Base-by-base conservation (phyloP, 30 jellyfish, hydroid and myxozoan genomes). In the Euphysa ruthae region DNA sequence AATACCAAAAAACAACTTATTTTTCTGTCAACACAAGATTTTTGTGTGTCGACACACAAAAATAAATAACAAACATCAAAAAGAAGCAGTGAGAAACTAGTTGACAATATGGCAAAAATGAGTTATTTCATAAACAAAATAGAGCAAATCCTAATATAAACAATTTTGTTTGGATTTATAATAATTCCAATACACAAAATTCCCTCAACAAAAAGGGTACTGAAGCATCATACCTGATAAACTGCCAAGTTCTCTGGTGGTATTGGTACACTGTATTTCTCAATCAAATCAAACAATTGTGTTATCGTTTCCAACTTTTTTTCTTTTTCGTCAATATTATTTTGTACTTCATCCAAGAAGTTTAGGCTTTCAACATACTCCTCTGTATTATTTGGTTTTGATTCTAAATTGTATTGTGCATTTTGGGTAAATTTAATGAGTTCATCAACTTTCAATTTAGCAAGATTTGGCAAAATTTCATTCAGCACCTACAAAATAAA, bases 171-270 rank as follows among this genome's bases (percentile, higher is more conserved):
- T n/a, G n/a, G n/a, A n/a, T n/a, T n/a, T n/a, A n/a, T n/a, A n/a
- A n/a, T n/a, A n/a, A n/a, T n/a, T n/a, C n/a, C n/a, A n/a, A n/a
- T n/a, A n/a, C n/a, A n/a, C n/a, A n/a, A n/a, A n/a, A n/a, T n/a
- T n/a, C n/a, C n/a, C n/a, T n/a, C 16, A 4, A 23, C 60, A 56
- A 29, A 56, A 29, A 26, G 2, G 29, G 2, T 60, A 61, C 8
- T 46, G 18, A 5, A 46, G 23, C 18, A 52, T 24, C 19, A 4
- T 34, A 90, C 98, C 98, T 90, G 94, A 49, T 90, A 90, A 8
- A 72, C 98, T 13, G 98, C 98, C 30, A 90, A 72, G 58, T 90
- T 94, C 71, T 90, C 98, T 1, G 98, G 98, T 1, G 98, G 98
- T 14, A 93, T 81, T 51, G 98, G 98, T 38, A 90, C 94, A 13